phyloP scores from a whole-genome alignment of 2,888 invertebrate genomes.

The Leucophenga montana region DNA sequence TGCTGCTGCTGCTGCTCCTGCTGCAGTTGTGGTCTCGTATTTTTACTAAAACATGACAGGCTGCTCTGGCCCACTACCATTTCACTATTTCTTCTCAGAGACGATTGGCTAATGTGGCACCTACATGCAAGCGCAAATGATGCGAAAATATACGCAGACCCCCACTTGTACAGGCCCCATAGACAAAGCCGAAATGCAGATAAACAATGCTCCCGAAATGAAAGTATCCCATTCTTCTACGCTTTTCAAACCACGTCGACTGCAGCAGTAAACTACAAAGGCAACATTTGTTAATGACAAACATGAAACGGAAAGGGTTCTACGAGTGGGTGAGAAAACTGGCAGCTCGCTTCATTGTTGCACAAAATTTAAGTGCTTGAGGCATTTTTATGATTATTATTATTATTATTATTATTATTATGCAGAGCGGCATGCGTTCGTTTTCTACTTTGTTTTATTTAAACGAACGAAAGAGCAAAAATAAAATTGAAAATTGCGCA shows the following conservation, averaged over 20 bases:
- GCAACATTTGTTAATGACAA: constrained; percentile 68
- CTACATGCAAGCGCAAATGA: constrained; percentile 22
- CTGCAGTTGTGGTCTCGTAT: constrained; percentile 25
- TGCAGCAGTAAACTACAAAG: constrained; percentile 57
- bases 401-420: constrained; percentile 55
- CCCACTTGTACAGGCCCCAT: not conserved
- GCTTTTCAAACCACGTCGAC: constrained; percentile 31
- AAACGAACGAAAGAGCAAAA: constrained; percentile 3
- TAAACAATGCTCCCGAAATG: constrained; percentile 33
- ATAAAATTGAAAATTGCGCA: constrained; percentile 50
- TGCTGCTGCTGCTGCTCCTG: not conserved
- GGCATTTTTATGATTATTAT: constrained; percentile 41
- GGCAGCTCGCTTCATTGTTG: constrained; percentile 26
- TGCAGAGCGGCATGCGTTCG: constrained; percentile 54
- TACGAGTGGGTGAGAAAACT: constrained; percentile 11
- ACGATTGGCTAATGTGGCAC: constrained; percentile 16
- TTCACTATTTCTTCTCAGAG: not conserved
- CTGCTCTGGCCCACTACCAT: not conserved
- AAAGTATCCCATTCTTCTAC: no score
- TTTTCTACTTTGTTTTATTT: not conserved
- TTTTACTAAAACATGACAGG: constrained; percentile 13
- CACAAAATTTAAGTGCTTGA: constrained; percentile 39
- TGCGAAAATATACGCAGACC: constrained; percentile 35
- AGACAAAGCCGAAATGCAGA: constrained; percentile 35
- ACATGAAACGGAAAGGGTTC: constrained; percentile 42